phyloP scores from a whole-genome alignment of 2,797 vertebrate genomes.

The Malurus leucopterus region DNA sequence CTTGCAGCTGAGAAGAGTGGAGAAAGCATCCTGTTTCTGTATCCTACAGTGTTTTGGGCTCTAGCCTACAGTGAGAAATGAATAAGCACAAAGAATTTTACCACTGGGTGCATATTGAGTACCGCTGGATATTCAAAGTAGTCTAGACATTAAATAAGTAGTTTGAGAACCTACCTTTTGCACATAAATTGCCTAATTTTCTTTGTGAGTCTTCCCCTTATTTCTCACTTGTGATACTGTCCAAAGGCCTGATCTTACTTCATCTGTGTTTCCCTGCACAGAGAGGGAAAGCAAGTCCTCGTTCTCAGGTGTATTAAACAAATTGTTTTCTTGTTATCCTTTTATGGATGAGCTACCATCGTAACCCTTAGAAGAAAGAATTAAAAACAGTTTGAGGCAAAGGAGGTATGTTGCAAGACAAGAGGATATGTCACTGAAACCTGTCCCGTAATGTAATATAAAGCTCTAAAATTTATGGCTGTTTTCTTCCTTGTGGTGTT shows the following conservation, averaged over 20 bases:
- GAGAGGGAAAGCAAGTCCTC: background rate
- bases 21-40: background rate
- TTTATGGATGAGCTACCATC: background rate
- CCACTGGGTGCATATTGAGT: fast-evolving
- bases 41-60: background rate
- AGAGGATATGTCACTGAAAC: background rate
- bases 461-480: conserved; percentile 58
- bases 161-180: background rate
- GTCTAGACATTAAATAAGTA: background rate
- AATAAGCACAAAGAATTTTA: background rate
- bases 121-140: background rate
- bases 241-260: background rate
- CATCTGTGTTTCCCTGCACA: background rate
- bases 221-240: background rate
- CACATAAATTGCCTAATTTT: background rate
- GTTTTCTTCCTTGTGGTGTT: conserved; percentile 63
- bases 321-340: background rate
- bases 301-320: background rate
- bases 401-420: conserved; percentile 3
- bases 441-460: conserved; percentile 49
- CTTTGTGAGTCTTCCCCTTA: background rate
- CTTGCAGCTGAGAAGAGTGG: background rate
- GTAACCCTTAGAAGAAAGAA: background rate
- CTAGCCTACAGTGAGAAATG: background rate
- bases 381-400: conserved; percentile 33